Percentiles rank a stretch among this genome's conserved stretches.
phyloP scores from a whole-genome alignment of 2,888 invertebrate species.

The Tholera decimalis region DNA sequence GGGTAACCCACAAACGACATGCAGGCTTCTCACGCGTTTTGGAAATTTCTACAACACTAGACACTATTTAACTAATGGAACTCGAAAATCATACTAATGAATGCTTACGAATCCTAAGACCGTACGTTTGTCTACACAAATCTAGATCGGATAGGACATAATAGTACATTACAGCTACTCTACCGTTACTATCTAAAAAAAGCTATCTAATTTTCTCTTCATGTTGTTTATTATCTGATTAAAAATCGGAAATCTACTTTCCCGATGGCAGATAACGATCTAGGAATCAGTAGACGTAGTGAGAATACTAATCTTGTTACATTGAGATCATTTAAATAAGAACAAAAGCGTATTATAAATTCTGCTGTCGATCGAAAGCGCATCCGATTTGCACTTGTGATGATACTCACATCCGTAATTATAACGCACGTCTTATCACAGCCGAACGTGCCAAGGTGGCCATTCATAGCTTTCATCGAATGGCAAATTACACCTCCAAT shows the following conservation, averaged over 20 bases:
- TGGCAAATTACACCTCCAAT: constrained; percentile 49
- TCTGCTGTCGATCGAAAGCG: constrained; percentile 55
- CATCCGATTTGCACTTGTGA: constrained; percentile 58
- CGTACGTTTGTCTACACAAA: background rate
- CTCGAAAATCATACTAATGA: constrained; percentile 20
- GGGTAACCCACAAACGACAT: no score
- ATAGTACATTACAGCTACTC: background rate
- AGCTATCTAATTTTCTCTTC: constrained; percentile 48
- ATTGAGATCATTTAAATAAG: constrained; percentile 58
- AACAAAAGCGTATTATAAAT: constrained; percentile 57
- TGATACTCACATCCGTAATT: constrained; percentile 59
- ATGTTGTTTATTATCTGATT: constrained; percentile 48
- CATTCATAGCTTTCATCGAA: constrained; percentile 48
- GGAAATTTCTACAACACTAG: no score
- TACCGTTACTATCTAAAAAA: constrained; percentile 26
- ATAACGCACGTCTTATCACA: constrained; percentile 54
- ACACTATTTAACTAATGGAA: background rate
- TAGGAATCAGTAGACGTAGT: constrained; percentile 28
- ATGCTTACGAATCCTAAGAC: background rate
- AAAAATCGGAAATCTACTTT: constrained; percentile 55
- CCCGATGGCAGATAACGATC: constrained; percentile 58
- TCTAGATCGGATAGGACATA: constrained; percentile 12
- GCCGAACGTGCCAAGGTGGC: constrained; percentile 37
- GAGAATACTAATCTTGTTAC: constrained; percentile 55
- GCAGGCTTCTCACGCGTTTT: no score